Conservation (phyloP, 2,113 vertebrate species). For the Glaucomys volans region DNA sequence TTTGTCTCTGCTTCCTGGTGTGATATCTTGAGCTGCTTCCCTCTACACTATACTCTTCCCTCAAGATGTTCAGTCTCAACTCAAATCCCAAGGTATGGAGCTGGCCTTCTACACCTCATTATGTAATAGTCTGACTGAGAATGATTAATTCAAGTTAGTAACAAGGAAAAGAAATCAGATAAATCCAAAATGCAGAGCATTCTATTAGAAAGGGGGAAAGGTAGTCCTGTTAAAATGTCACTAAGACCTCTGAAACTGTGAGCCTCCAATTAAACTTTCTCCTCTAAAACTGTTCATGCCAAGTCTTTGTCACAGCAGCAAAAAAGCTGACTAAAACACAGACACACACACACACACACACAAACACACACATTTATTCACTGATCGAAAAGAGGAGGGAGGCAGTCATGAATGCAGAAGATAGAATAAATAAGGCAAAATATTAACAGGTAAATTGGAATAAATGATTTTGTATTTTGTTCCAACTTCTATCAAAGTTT, state of each 20-base stretch:
- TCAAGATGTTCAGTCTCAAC: background rate
- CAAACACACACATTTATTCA: background rate
- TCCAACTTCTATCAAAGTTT: background rate
- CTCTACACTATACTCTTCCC: too few relatives aligned
- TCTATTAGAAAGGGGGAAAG: background rate
- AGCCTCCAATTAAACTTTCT: too few relatives aligned
- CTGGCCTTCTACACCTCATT: background rate
- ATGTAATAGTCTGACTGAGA: background rate
- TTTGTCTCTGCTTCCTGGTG: too few relatives aligned
- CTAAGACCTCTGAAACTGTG: too few relatives aligned
- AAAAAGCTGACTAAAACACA: too few relatives aligned
- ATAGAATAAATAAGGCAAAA: background rate
- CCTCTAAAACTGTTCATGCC: too few relatives aligned
- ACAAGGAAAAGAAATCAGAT: background rate
- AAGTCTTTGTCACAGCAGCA: too few relatives aligned
- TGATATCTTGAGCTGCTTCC: too few relatives aligned
- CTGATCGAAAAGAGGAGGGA: background rate
- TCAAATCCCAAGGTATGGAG: too few relatives aligned
- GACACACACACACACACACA: background rate
- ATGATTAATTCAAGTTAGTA: background rate
- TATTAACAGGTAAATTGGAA: background rate
- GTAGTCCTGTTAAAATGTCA: background rate
- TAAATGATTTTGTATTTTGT: background rate
- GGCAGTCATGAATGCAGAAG: background rate
- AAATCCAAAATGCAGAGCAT: background rate